phyloP scores from a whole-genome alignment of 2,888 invertebrate species.

The Zygothrica quintamaculata region DNA sequence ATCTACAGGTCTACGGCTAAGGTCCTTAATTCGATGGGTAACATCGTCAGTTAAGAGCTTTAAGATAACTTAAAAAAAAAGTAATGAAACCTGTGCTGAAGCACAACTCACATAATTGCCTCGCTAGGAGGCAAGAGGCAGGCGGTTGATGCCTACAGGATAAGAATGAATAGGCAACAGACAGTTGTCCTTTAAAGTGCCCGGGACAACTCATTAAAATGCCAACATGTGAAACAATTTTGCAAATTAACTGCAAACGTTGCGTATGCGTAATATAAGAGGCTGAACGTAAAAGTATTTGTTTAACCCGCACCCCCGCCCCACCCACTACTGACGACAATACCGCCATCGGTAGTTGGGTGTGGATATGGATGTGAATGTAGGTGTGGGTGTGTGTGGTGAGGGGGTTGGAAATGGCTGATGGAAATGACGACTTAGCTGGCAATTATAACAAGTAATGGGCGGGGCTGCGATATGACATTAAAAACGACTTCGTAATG shows the following conservation, averaged over 20 bases:
- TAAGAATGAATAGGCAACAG: too few relatives aligned
- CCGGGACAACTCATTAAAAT: slow-evolving; percentile 71
- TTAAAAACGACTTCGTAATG: slow-evolving; percentile 22
- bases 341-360: not conserved
- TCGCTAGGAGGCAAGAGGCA: not conserved
- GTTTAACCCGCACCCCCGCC: slow-evolving; percentile 36
- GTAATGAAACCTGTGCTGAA: slow-evolving; percentile 43
- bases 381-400: not conserved
- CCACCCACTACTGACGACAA: slow-evolving; percentile 3
- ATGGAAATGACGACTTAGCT: slow-evolving; percentile 52
- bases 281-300: slow-evolving; percentile 68
- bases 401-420: slow-evolving; percentile 12
- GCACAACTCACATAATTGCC: slow-evolving; percentile 5
- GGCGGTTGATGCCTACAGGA: too few relatives aligned
- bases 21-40: slow-evolving; percentile 33
- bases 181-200: slow-evolving; percentile 45
- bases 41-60: slow-evolving; percentile 32
- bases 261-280: slow-evolving; percentile 67
- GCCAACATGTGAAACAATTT: slow-evolving; percentile 70
- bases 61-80: slow-evolving; percentile 38
- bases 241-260: slow-evolving; percentile 79
- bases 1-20: too few relatives aligned
- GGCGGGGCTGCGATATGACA: not conserved
- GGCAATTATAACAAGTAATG: slow-evolving; percentile 52
- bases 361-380: too few relatives aligned